Percentiles rank a stretch among this genome's conserved stretches.
phyloP scores from a whole-genome alignment of 2,113 vertebrate species.

The Melanostigma gelatinosum region DNA sequence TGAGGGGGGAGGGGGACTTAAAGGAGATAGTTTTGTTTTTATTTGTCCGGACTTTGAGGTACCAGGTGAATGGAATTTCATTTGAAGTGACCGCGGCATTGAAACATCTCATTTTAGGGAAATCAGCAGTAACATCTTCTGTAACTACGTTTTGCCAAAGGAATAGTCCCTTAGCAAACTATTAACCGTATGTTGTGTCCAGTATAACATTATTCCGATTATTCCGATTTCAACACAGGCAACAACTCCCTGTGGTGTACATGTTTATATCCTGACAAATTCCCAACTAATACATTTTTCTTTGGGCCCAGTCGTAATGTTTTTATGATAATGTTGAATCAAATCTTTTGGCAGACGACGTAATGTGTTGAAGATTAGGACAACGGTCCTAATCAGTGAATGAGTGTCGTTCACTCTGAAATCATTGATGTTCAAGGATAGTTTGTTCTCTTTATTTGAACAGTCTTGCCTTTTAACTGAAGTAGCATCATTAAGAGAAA shows the following conservation, averaged over 20 bases:
- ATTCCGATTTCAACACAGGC: neutral
- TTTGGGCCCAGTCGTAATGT: neutral
- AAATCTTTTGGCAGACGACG: neutral
- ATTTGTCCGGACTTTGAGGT: neutral
- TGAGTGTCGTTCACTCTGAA: neutral
- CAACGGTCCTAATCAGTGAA: neutral
- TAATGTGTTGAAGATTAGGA: neutral
- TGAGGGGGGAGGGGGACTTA: neutral
- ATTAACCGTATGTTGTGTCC: neutral
- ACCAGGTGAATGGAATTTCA: neutral
- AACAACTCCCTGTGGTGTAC: no score
- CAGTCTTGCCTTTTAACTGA: neutral
- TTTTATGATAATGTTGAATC: neutral
- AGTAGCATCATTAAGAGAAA: neutral
- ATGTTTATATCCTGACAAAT: neutral
- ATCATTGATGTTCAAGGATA: neutral
- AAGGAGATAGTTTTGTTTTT: neutral
- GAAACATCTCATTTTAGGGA: neutral
- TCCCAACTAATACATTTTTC: neutral
- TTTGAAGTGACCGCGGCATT: neutral
- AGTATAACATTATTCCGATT: neutral
- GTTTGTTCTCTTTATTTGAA: slow-evolving; percentile 9
- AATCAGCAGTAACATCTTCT: neutral
- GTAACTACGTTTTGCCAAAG: neutral
- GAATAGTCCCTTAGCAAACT: neutral